Conservation (phyloP, 2,113 vertebrate species). For the Atractosteus spatula region DNA sequence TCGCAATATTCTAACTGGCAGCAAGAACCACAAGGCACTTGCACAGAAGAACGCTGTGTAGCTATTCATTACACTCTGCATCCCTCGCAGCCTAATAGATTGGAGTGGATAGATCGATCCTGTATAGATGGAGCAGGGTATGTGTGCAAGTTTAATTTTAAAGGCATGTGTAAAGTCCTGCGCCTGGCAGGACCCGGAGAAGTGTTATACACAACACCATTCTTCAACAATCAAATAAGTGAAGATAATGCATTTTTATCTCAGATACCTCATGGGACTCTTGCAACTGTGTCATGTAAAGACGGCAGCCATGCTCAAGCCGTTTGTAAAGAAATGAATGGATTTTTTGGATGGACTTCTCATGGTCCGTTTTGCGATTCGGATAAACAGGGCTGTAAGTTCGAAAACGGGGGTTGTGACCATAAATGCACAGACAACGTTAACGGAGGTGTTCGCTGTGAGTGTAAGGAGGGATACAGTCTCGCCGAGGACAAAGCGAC, state of each 20-base stretch:
- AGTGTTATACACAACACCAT: slow-evolving; percentile 51
- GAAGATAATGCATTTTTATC: slow-evolving; percentile 21
- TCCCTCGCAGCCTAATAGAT: slow-evolving; percentile 1
- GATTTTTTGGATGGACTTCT: slow-evolving; percentile 39
- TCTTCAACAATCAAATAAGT: slow-evolving; percentile 35
- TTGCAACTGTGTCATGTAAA: slow-evolving; percentile 41
- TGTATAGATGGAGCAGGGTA: slow-evolving; percentile 45
- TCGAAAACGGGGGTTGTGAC: slow-evolving; percentile 56
- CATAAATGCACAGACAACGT: slow-evolving; percentile 40
- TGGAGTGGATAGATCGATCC: slow-evolving; percentile 46
- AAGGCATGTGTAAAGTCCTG: slow-evolving; percentile 61
- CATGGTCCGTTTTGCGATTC: slow-evolving; percentile 52
- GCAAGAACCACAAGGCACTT: slow-evolving; percentile 52
- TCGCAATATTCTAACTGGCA: slow-evolving; percentile 61
- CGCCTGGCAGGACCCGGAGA: slow-evolving; percentile 35
- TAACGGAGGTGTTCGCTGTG: slow-evolving; percentile 31
- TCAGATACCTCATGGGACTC: slow-evolving; percentile 51
- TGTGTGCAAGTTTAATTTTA: slow-evolving; percentile 59
- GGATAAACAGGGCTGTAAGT: slow-evolving; percentile 28
- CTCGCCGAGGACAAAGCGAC: slow-evolving; percentile 44
- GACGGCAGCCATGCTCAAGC: neutral
- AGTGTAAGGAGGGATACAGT: slow-evolving; percentile 49
- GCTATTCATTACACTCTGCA: slow-evolving; percentile 18
- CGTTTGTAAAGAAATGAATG: neutral
- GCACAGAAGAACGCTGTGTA: slow-evolving; percentile 59